A percentile compares a stretch with the other conserved stretches of the same genome.
These are phyloP conservation scores for Triops cancriformis DNA, from an alignment of 1,140 invertebrate genomes.

Conservation along the genomic window DNA sequence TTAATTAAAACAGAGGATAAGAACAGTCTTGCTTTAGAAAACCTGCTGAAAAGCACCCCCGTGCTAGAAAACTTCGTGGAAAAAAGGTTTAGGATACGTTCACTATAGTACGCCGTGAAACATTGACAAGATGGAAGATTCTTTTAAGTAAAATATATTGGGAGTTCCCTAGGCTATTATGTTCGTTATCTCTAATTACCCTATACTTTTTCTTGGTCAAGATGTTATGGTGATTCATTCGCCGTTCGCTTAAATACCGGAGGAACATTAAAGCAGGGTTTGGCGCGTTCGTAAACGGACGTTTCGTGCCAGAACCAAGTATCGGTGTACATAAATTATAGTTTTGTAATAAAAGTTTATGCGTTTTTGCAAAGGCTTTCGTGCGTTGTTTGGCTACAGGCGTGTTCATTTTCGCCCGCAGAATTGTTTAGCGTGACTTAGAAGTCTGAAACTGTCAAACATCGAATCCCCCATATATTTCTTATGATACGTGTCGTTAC, in stretches of 20 bases:
- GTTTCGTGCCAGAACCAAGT: conserved; percentile 8
- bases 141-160: not conserved
- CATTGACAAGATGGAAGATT: no score
- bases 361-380: not conserved
- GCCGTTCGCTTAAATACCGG: not conserved
- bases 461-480: not conserved
- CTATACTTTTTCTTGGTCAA: not conserved
- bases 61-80: no score
- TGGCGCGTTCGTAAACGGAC: not conserved
- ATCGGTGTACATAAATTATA: not conserved
- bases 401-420: not conserved
- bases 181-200: not conserved
- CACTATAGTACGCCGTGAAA: no score
- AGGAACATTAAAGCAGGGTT: not conserved
- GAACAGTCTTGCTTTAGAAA: no score
- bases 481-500: not conserved
- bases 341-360: not conserved
- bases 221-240: not conserved
- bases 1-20: no score
- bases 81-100: no score
- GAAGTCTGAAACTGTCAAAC: not conserved
- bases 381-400: not conserved
- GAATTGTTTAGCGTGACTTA: not conserved
- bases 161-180: not conserved
- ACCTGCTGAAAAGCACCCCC: no score